phyloP scores from a whole-genome alignment of 1,140 invertebrate genomes.

The Neotoxoptera formosana region DNA sequence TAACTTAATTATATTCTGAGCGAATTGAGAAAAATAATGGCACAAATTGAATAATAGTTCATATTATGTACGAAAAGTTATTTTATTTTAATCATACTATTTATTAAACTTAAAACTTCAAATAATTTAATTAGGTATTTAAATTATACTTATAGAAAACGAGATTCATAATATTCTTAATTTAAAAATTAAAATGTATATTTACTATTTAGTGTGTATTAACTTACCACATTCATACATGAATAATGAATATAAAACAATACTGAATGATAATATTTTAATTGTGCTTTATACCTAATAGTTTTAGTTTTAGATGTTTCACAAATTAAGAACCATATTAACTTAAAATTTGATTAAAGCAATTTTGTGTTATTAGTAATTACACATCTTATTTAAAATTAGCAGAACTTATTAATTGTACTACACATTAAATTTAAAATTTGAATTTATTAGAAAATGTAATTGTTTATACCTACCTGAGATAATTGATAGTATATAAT shows the following conservation, averaged over 20 bases:
- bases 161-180: not conserved
- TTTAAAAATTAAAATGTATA: not conserved
- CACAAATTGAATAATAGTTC: not conserved
- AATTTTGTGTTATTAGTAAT: not conserved
- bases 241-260: constrained; percentile 12
- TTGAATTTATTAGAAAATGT: not conserved
- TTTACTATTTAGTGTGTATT: not conserved
- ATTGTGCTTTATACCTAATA: not conserved
- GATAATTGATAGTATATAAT: not conserved
- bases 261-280: not conserved
- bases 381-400: not conserved
- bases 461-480: not conserved
- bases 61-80: not conserved
- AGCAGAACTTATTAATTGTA: not conserved
- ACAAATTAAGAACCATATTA: not conserved
- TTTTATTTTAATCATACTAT: not conserved
- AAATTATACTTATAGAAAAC: not conserved
- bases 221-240: not conserved
- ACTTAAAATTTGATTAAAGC: not conserved
- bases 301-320: not conserved
- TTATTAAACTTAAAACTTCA: not conserved
- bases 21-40: not conserved
- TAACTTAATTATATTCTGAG: not conserved
- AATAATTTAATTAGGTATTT: not conserved
- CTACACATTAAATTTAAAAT: not conserved